Conservation (phyloP, 2,888 invertebrate species). For the Agelastica alni region DNA sequence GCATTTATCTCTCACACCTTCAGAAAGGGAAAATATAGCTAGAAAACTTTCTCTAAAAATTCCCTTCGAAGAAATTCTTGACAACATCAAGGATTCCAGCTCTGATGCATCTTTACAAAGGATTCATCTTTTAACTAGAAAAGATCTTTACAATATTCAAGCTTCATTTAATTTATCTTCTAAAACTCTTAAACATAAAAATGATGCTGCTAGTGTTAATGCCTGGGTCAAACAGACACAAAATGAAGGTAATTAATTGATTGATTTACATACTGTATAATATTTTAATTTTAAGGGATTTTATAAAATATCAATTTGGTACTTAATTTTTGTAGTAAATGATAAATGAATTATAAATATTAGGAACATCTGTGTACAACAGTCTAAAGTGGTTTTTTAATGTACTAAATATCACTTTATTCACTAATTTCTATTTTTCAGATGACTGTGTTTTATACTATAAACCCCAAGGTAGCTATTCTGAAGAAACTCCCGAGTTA, state of each 20-base stretch:
- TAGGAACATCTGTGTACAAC: too few species aligned
- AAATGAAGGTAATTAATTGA: conserved; percentile 6
- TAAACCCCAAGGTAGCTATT: conserved; percentile 31
- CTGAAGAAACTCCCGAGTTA: conserved; percentile 29
- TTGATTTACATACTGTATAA: too few species aligned
- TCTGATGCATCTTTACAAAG: conserved; percentile 19
- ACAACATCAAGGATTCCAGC: conserved; percentile 25
- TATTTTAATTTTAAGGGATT: too few species aligned
- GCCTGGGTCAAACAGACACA: conserved; percentile 30
- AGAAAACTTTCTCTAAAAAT: conserved; percentile 27
- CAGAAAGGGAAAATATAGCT: conserved; percentile 21
- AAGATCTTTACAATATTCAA: conserved; percentile 33
- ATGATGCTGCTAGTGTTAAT: conserved; percentile 27
- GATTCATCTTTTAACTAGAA: conserved; percentile 26
- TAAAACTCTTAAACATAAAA: conserved; percentile 16
- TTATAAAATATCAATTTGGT: too few species aligned
- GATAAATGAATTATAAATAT: too few species aligned
- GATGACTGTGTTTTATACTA: conserved; percentile 30
- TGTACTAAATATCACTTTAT: too few species aligned
- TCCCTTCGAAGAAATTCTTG: conserved; percentile 29
- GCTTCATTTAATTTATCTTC: conserved; percentile 24
- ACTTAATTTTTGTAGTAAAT: too few species aligned
- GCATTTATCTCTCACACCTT: conserved; percentile 23
- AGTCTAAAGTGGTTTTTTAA: too few species aligned
- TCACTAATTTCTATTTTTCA: too few species aligned